phyloP scores from a whole-genome alignment of 1,140 invertebrate genomes.

The Metopolophium dirhodum region DNA sequence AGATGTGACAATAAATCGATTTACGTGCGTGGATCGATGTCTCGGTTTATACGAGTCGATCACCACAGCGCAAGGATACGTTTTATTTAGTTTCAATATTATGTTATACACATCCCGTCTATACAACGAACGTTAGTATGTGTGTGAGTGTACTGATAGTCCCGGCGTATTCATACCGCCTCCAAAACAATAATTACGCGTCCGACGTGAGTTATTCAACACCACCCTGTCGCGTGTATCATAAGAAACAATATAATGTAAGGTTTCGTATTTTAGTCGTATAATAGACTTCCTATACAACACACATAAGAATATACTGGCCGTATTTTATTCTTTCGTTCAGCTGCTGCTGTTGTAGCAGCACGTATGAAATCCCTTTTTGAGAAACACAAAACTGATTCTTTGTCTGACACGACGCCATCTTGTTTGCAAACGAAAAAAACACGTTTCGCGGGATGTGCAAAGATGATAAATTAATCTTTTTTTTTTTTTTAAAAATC shows the following conservation, averaged over 20 bases:
- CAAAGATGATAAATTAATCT: not conserved
- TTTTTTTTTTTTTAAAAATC: not conserved
- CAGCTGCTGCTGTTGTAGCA: not conserved
- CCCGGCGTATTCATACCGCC: not conserved
- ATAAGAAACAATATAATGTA: slow-evolving; percentile 38
- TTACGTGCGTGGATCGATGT: not conserved
- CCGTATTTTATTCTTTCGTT: slow-evolving; percentile 29
- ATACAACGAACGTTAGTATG: not conserved
- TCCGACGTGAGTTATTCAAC: not conserved
- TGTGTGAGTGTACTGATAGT: not conserved
- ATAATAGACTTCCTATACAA: slow-evolving; percentile 26
- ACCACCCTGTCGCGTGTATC: not conserved
- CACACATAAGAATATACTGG: slow-evolving; percentile 23
- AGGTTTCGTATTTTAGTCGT: slow-evolving; percentile 36
- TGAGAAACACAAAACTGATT: slow-evolving; percentile 17
- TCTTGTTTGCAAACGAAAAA: slow-evolving; percentile 27
- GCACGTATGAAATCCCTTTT: slow-evolving; percentile 38
- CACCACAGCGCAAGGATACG: not conserved
- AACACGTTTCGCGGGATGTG: not conserved
- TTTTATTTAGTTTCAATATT: not conserved
- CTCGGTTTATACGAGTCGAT: not conserved
- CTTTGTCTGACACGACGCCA: slow-evolving; percentile 40
- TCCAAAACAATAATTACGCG: not conserved
- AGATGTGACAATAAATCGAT: not conserved
- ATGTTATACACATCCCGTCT: not conserved